A percentile compares a stretch with the other conserved stretches of the same genome.
Evolutionary conservation across 2,797 vertebrate genomes (phyloP).

Genomic region (Gymnothorax reevesii): DNA sequence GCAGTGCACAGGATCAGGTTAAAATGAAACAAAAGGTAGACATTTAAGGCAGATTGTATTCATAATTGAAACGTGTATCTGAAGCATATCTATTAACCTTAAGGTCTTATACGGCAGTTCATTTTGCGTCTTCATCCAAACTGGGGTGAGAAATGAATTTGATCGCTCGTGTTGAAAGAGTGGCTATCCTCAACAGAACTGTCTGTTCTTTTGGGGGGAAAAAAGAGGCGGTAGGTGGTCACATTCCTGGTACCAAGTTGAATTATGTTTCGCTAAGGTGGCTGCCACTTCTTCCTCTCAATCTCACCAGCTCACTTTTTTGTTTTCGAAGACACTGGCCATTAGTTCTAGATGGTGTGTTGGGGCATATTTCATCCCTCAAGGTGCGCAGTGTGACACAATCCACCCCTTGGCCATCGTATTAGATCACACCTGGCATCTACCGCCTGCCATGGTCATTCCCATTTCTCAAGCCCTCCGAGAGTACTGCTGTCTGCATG

Average conservation of each 20-base stretch:
- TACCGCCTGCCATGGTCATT: conserved; percentile 69
- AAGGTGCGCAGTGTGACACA: conserved; percentile 71
- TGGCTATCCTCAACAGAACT: conserved; percentile 21
- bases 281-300: conserved; percentile 52
- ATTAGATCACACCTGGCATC: conserved; percentile 72
- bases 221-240: not conserved
- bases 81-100: conserved; percentile 22
- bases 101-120: not conserved
- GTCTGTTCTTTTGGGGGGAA: conserved; percentile 9
- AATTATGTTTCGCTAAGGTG: conserved; percentile 56
- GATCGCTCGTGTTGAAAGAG: not conserved
- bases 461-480: conserved; percentile 70
- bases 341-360: conserved; percentile 73
- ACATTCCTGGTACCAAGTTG: conserved; percentile 37
- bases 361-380: conserved; percentile 72
- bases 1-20: conserved; percentile 53
- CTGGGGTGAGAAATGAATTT: not conserved
- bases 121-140: not conserved
- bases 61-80: conserved; percentile 43
- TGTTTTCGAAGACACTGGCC: conserved; percentile 68
- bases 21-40: conserved; percentile 25
- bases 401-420: conserved; percentile 68
- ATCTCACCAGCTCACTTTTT: conserved; percentile 44
- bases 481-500: conserved; percentile 62
- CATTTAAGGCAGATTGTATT: conserved; percentile 49